These are phyloP conservation scores for Ascidia mentula DNA, from an alignment of 23 tunicate genomes.

Conservation along the genomic window DNA sequence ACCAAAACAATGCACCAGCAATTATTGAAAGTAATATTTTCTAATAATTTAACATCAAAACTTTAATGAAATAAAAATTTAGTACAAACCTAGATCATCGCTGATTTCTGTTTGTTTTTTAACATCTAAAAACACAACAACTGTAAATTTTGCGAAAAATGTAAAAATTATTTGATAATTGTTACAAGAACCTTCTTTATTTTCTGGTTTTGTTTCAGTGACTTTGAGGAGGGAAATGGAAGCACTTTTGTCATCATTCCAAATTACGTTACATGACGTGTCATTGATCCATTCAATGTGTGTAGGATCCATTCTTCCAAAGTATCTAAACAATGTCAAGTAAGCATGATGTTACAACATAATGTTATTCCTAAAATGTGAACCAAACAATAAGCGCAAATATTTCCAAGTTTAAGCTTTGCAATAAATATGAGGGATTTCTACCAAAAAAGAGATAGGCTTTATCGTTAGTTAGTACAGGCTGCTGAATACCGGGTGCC, in stretches of 20 bases:
- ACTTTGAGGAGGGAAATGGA: conserved; percentile 33
- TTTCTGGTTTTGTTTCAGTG: conserved; percentile 14
- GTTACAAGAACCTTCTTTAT: neutral
- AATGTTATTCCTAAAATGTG: too few relatives aligned
- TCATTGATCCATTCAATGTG: conserved; percentile 91
- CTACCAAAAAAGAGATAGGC: neutral
- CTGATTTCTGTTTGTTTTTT: neutral
- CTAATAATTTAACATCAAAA: too few relatives aligned
- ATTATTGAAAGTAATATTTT: too few relatives aligned
- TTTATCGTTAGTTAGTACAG: too few relatives aligned
- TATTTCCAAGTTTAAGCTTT: too few relatives aligned
- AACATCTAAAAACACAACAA: neutral
- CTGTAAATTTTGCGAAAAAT: neutral
- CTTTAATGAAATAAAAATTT: neutral
- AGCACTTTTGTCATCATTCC: conserved; percentile 39
- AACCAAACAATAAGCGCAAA: too few relatives aligned
- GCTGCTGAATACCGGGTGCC: too few relatives aligned
- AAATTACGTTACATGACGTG: conserved; percentile 74
- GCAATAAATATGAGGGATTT: too few relatives aligned
- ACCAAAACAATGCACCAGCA: too few relatives aligned
- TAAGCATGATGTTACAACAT: too few relatives aligned
- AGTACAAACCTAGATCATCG: neutral
- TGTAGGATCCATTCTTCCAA: conserved; percentile 40
- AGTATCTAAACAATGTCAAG: too few relatives aligned
- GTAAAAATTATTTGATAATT: neutral